Percentiles rank a stretch among this genome's conserved stretches.
Conservation (phyloP, 2,113 vertebrate species). For the Edolisoma coerulescens region DNA sequence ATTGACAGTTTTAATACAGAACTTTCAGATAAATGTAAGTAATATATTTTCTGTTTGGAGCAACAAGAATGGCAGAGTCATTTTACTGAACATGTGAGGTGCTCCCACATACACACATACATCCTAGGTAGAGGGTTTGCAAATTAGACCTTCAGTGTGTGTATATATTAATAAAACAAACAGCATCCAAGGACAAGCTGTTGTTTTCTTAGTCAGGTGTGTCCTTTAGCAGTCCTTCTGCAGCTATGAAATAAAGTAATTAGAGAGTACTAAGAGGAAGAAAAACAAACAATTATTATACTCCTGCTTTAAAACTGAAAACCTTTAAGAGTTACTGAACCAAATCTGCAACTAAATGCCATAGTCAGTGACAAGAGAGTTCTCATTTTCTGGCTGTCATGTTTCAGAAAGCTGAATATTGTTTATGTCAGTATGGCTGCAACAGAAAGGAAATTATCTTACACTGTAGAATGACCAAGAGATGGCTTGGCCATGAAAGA, state of each 20-base stretch:
- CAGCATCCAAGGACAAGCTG: conserved; percentile 43
- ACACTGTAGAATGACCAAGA: conserved; percentile 22
- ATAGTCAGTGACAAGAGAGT: conserved; percentile 62
- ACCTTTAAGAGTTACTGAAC: conserved; percentile 65
- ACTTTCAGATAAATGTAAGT: not conserved
- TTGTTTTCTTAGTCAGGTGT: conserved; percentile 56
- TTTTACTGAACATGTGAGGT: not conserved
- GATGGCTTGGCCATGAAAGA: not conserved
- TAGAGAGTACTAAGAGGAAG: conserved; percentile 59
- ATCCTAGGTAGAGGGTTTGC: not conserved
- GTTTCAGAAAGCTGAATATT: conserved; percentile 53
- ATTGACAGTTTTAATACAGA: conserved; percentile 5
- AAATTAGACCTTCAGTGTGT: conserved; percentile 28
- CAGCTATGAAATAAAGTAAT: conserved; percentile 67
- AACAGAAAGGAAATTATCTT: conserved; percentile 61
- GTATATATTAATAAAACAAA: conserved; percentile 36
- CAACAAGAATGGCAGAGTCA: not conserved
- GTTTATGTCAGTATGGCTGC: conserved; percentile 10
- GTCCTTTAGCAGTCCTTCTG: conserved; percentile 64
- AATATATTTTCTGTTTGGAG: not conserved
- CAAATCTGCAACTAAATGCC: conserved; percentile 71
- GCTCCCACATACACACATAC: not conserved
- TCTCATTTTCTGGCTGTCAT: conserved; percentile 73
- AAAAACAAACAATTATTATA: conserved; percentile 71
- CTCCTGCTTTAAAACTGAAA: conserved; percentile 58